Conservation (phyloP, 2,797 vertebrate species). For the Pagetopsis macropterus region DNA sequence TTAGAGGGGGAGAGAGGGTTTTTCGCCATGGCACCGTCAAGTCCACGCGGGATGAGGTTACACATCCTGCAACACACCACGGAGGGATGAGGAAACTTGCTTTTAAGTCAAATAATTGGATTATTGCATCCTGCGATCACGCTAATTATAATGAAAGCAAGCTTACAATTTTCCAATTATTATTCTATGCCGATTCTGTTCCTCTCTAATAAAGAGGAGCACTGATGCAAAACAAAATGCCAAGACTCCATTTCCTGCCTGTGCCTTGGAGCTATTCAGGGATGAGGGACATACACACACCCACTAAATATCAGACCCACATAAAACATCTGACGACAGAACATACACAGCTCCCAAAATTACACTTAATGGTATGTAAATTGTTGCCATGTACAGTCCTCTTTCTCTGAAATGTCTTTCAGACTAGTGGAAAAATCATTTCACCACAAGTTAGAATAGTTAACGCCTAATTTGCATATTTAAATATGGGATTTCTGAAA, state of each 20-base stretch:
- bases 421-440: too few species aligned
- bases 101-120: conserved; percentile 86
- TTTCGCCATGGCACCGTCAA: conserved; percentile 34
- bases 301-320: conserved; percentile 67
- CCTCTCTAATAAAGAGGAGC: conserved; percentile 84
- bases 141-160: conserved; percentile 85
- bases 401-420: neutral
- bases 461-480: too few species aligned
- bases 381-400: conserved; percentile 19
- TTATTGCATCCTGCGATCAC: conserved; percentile 83
- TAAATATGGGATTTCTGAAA: too few species aligned
- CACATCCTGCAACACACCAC: conserved; percentile 62
- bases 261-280: conserved; percentile 83
- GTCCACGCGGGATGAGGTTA: conserved; percentile 50
- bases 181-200: conserved; percentile 79
- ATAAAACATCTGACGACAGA: conserved; percentile 48
- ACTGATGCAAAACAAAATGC: conserved; percentile 82
- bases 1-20: conserved; percentile 40
- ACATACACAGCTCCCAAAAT: conserved; percentile 33
- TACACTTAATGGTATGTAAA: conserved; percentile 23
- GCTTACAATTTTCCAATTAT: conserved; percentile 86
- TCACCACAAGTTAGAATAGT: too few species aligned
- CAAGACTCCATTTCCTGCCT: conserved; percentile 82
- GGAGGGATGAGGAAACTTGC: conserved; percentile 71
- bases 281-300: conserved; percentile 74